Evolutionary conservation across 2,888 invertebrate species (phyloP), one percentile per base, ranked within the genome.

Genomic region (Xestoiulus laeticollis): DNA sequence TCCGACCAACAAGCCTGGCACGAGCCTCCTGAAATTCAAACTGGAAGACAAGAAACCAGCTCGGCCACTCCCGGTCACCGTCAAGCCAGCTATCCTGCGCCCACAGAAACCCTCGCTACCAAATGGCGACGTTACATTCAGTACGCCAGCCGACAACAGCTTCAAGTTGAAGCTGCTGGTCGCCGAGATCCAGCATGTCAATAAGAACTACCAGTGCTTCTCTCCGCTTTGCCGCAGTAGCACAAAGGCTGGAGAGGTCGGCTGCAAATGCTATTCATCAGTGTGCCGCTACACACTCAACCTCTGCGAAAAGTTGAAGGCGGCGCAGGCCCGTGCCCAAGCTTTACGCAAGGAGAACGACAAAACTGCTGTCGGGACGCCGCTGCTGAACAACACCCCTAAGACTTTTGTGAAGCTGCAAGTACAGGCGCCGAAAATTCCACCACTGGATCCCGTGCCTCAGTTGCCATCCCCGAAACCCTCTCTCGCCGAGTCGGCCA

Each of bases 201-300:
- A 43, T 14, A 87, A 87, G 30, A 43, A 83, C 83, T 82, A 83
- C 32, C 93, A 92, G 86, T 97, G 97, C 90, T 97, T 96, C 91
- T 97, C 97, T 0, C 96, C 97, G 0, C 92, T 96, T 85, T 97
- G 97, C 91, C 93, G 96, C 6, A 53, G 38, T 12, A 26, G 87
- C n/a, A 22, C 87, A 0, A 78, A 87, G 32, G n/a, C 33, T 38
- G 30, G 32, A 10, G 43, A 43, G n/a, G 33, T 3, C n/a, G n/a
- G 83, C 32, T 88, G 85, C 38, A 32, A 4, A n/a, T 88, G 88
- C 32, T 88, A 88, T 44, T 88, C 88, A 22, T 32, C 85, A 19
- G 32, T 85, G 38, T 88, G 88, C 38, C 59, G 88, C 5, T 59
- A 85, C n/a, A 59, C 59, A 2, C n/a, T 32, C 16, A 59, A 44